Evolutionary conservation across 2,113 vertebrate species (phyloP).

Genomic region (Aegithalos caudatus): DNA sequence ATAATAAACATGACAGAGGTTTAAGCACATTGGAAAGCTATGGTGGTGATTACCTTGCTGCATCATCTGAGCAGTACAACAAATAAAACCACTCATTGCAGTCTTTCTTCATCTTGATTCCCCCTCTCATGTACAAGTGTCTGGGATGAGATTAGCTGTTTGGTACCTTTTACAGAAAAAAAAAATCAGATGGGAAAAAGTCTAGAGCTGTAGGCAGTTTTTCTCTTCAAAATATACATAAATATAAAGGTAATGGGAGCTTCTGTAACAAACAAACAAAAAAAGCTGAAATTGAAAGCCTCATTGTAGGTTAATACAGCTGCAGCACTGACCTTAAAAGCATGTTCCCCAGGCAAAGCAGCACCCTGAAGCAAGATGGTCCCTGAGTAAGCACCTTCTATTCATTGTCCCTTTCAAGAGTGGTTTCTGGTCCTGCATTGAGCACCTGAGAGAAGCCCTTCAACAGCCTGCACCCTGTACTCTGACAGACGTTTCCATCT

Average conservation of each 20-base stretch:
- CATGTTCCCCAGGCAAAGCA: background rate
- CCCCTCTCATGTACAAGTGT: background rate
- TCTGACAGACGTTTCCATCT: background rate
- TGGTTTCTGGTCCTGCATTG: background rate
- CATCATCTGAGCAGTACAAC: background rate
- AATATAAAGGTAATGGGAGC: background rate
- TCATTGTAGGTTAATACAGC: background rate
- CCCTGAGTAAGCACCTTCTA: background rate
- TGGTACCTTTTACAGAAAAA: background rate
- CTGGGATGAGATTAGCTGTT: background rate
- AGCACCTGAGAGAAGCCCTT: background rate
- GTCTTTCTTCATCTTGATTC: background rate
- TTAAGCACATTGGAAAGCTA: background rate
- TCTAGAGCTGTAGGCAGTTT: background rate
- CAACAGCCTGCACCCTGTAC: background rate
- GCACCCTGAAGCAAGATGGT: background rate
- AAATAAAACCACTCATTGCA: slow-evolving; percentile 5
- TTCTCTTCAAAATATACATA: background rate
- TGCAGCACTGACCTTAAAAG: slow-evolving; percentile 25
- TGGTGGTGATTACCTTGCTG: accelerated
- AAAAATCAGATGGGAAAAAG: background rate
- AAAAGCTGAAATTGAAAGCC: background rate
- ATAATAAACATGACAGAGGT: background rate
- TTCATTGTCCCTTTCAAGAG: background rate
- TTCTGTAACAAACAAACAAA: background rate